Percentiles rank a stretch among this genome's conserved stretches.
Evolutionary conservation across 2,113 vertebrate genomes (phyloP).

Genomic region (Petaurus breviceps): DNA sequence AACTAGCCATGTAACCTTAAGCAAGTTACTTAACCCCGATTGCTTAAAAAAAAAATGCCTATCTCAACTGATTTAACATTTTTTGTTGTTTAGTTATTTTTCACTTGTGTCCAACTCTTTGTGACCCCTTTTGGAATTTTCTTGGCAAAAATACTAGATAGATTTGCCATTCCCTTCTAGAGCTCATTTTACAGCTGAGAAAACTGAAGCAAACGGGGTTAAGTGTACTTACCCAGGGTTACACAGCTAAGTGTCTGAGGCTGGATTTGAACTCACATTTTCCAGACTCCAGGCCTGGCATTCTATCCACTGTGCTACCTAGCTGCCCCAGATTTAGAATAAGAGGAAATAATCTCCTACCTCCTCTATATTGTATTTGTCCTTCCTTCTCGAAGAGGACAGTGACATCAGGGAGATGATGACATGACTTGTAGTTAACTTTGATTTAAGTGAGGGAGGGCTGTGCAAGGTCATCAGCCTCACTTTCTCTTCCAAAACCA

Average conservation of each 20-base stretch:
- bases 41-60: no score
- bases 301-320: background rate
- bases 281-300: background rate
- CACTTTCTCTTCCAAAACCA: no score
- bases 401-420: no score
- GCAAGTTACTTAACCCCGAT: no score
- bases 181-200: background rate
- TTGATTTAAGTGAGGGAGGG: no score
- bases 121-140: background rate
- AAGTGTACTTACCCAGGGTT: background rate
- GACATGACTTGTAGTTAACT: no score
- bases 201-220: background rate
- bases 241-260: background rate
- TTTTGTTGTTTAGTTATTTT: background rate
- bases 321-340: background rate
- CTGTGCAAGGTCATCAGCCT: no score
- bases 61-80: background rate
- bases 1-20: no score
- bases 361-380: background rate
- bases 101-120: background rate
- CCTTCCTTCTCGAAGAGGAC: no score
- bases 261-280: background rate
- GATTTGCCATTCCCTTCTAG: background rate
- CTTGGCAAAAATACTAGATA: background rate
- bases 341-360: background rate